Evolutionary conservation across 2,797 vertebrate genomes (phyloP).

Genomic region (Danio tinwini): DNA sequence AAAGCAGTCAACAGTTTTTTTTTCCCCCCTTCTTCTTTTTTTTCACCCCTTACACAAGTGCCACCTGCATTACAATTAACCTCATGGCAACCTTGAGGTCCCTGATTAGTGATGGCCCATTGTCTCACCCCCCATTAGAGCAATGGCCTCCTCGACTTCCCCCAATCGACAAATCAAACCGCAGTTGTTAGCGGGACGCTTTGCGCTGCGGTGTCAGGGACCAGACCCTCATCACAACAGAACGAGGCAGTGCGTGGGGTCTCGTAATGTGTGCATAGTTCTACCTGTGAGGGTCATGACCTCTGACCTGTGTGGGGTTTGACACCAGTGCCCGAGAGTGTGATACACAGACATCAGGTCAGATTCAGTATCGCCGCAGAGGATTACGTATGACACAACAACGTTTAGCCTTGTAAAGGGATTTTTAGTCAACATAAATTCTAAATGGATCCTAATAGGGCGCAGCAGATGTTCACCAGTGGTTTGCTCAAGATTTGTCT

Average conservation of each 20-base stretch:
- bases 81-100: conserved; percentile 92
- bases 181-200: conserved; percentile 80
- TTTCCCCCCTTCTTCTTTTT: conserved; percentile 61
- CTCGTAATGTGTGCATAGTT: conserved; percentile 69
- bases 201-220: conserved; percentile 67
- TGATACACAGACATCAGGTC: conserved; percentile 4
- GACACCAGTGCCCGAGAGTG: not conserved
- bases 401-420: not conserved
- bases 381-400: not conserved
- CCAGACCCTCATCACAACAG: conserved; percentile 76
- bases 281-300: conserved; percentile 65
- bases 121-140: conserved; percentile 89
- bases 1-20: conserved; percentile 90
- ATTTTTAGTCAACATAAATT: not conserved
- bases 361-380: not conserved
- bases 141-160: conserved; percentile 74
- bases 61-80: conserved; percentile 95
- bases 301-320: not conserved
- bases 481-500: no score
- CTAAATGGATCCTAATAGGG: not conserved
- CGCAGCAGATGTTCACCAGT: no score
- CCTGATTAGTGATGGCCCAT: conserved; percentile 95
- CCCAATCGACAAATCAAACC: conserved; percentile 86
- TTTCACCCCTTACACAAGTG: conserved; percentile 71
- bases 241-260: conserved; percentile 66